These are phyloP conservation scores for Lepidochrysops patricia DNA, from an alignment of 2,888 invertebrate species.

Conservation along the genomic window DNA sequence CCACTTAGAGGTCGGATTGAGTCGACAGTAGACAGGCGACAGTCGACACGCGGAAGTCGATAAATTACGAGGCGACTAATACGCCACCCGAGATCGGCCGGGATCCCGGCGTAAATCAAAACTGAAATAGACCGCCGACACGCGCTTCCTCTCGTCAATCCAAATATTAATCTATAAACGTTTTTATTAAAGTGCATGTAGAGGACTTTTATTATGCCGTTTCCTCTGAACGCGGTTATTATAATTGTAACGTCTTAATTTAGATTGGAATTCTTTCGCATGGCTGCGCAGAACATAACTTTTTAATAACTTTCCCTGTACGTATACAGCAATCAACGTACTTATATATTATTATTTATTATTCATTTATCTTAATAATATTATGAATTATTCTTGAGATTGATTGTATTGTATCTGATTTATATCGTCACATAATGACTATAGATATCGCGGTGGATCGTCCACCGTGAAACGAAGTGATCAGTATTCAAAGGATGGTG, in stretches of 20 bases:
- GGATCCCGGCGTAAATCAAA: slow-evolving; percentile 50
- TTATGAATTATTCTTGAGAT: no score
- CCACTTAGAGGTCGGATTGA: slow-evolving; percentile 22
- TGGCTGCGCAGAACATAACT: neutral
- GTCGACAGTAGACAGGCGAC: neutral
- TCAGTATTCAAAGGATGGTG: slow-evolving; percentile 54
- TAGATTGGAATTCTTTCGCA: neutral
- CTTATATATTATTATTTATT: no score
- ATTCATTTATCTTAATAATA: no score
- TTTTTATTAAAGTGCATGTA: slow-evolving; percentile 28
- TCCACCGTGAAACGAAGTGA: slow-evolving; percentile 16
- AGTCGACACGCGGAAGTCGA: slow-evolving; percentile 37
- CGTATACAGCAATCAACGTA: neutral
- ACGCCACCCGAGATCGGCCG: slow-evolving; percentile 43
- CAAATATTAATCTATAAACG: slow-evolving; percentile 45
- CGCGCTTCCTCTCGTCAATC: slow-evolving; percentile 57
- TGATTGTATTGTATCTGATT: slow-evolving; percentile 17
- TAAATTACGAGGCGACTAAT: slow-evolving; percentile 55
- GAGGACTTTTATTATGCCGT: slow-evolving; percentile 1
- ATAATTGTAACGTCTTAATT: neutral
- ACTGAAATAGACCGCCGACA: slow-evolving; percentile 58
- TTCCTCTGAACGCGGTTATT: slow-evolving; percentile 29
- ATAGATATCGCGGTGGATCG: neutral
- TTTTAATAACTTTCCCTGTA: neutral
- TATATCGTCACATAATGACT: slow-evolving; percentile 26